Evolutionary conservation across 2,113 vertebrate species (phyloP).

Genomic region (Panthera uncia): DNA sequence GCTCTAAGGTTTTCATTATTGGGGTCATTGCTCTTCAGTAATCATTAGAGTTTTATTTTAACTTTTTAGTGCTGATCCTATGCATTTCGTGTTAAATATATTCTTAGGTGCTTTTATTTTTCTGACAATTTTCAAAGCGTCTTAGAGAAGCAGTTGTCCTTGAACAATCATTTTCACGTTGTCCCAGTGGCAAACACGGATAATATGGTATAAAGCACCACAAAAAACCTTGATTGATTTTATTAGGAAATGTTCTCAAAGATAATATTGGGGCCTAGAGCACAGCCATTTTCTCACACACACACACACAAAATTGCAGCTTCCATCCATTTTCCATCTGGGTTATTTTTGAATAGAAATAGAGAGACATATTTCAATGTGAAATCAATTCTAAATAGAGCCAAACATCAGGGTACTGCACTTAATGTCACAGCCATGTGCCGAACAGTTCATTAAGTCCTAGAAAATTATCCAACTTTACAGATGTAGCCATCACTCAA

Average conservation of each 20-base stretch:
- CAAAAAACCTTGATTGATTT: slow-evolving; percentile 51
- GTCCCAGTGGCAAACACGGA: neutral
- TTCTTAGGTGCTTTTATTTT: slow-evolving; percentile 23
- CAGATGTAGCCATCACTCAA: neutral
- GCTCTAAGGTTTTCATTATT: neutral
- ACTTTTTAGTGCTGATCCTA: neutral
- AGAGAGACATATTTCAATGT: slow-evolving; percentile 14
- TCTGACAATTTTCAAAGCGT: slow-evolving; percentile 25
- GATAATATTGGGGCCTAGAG: slow-evolving; percentile 66
- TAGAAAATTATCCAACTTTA: slow-evolving; percentile 50
- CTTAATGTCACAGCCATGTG: neutral
- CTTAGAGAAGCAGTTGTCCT: neutral
- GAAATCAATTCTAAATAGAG: slow-evolving; percentile 53
- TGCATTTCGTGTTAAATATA: neutral
- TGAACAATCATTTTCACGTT: slow-evolving; percentile 39
- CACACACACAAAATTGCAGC: neutral
- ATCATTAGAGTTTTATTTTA: neutral
- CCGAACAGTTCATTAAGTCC: slow-evolving; percentile 48
- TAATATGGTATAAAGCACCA: slow-evolving; percentile 55
- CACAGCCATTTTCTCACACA: slow-evolving; percentile 28
- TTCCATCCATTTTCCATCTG: slow-evolving; percentile 71
- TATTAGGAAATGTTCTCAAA: slow-evolving; percentile 58
- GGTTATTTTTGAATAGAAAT: slow-evolving; percentile 63
- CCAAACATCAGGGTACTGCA: neutral
- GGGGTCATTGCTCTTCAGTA: neutral